Evolutionary conservation across 2,797 vertebrate species (phyloP), one percentile per base, ranked within the genome.

Genomic region (Coregonus ussuriensis): DNA sequence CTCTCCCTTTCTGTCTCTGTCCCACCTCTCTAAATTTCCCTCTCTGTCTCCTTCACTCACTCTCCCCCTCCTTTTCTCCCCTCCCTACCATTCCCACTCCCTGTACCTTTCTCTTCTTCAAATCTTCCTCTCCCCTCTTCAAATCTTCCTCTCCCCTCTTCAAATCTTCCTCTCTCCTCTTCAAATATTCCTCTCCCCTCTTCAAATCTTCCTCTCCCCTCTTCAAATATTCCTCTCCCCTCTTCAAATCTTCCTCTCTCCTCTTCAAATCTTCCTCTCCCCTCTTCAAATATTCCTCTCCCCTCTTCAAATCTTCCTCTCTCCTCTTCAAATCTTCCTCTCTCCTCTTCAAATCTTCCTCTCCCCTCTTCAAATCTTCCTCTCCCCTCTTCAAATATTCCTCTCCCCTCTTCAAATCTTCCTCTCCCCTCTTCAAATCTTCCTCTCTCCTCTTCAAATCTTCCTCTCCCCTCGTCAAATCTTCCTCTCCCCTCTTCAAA

Each of bases 1-100:
- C 29, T n/a, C 52, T 35, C 52, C 4, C 9, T 47, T 47, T 47
- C 7, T 62, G 4, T 59, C 54, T 37, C 9, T 74, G 47, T 71
- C 47, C 21, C 47, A 47, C 37, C 16, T 18, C 18, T 70, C n/a
- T n/a, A 37, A 21, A 70, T 71, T 14, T 3, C 41, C 21, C 51
- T 72, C 41, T 71, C 13, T 31, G 47, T 6, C 29, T 41, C 54
- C n/a, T 16, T 41, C 53, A 85, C 31, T 33, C 41, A 47, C 41
- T 11, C 41, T 47, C 2, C 41, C 9, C 41, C 41, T 47, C 9
- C 41, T 47, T 47, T 47, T 47, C 9, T 47, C 41, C 2, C 41
- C 41, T 47, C 41, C 41, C 41, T 47, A 47, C 9, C 41, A 47
- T 25, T 37, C 35, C 6, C 14, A 33, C 67, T 37, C 67, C 35